Conservation (phyloP, 1,140 invertebrate genomes). For the Drosophila mayri region DNA sequence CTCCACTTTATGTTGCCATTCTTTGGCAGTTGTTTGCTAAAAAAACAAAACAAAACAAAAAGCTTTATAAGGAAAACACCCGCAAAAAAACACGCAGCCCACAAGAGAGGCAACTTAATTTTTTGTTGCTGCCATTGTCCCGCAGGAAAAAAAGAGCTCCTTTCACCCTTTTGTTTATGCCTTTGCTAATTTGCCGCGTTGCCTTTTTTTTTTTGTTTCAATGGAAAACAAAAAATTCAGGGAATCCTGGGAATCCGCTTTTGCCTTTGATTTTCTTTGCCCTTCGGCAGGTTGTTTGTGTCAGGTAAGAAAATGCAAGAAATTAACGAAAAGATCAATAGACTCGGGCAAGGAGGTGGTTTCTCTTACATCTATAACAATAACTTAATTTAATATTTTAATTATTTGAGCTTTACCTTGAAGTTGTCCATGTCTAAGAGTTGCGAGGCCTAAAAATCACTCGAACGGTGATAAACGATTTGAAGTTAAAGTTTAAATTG, state of each 20-base stretch:
- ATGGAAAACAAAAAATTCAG: constrained; percentile 14
- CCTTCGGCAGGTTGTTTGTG: constrained; percentile 19
- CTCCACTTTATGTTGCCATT: constrained; percentile 68
- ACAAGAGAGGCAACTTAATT: constrained; percentile 50
- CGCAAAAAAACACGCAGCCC: constrained; percentile 9
- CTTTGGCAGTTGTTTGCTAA: constrained; percentile 61
- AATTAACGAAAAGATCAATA: constrained; percentile 35
- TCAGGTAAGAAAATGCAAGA: constrained; percentile 17
- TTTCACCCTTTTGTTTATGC: constrained; percentile 30
- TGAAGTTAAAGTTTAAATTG: constrained; percentile 22
- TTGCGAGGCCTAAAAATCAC: constrained; percentile 66
- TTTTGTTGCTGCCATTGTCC: constrained; percentile 33
- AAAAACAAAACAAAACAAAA: constrained; percentile 20
- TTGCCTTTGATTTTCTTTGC: constrained; percentile 34
- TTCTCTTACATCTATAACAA: constrained; percentile 29
- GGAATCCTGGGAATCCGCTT: constrained; percentile 28
- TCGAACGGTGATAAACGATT: constrained; percentile 42
- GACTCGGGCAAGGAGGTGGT: not conserved
- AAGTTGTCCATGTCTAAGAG: constrained; percentile 69
- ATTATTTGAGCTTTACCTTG: constrained; percentile 58
- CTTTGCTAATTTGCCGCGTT: constrained; percentile 31
- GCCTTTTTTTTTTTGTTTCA: constrained; percentile 13
- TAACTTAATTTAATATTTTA: constrained; percentile 28
- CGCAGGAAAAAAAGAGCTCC: constrained; percentile 11
- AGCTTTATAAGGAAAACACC: constrained; percentile 51